Base-by-base conservation (phyloP, 2,113 vertebrate species). In the Sialia sialis region DNA sequence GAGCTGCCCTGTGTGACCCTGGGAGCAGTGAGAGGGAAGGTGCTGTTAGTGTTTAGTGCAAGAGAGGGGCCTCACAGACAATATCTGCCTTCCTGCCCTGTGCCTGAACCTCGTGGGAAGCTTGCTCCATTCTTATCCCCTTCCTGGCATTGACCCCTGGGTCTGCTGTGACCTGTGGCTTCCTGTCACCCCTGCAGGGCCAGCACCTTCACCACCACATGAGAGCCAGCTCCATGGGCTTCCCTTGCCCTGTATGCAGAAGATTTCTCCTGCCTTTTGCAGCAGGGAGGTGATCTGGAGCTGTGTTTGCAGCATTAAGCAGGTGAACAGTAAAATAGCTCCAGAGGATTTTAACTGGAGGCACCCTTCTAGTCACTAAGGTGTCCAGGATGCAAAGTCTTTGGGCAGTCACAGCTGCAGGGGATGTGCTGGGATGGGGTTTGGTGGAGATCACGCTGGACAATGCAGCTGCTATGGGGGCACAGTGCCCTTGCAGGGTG, bases 91-190 rank as follows among this genome's bases (percentile, higher is more conserved):
- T 91, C 89, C 75, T 92, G 80, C 64, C 74, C 64, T 29, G 0
- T 1, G 48, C 51, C 86, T 64, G 56, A 90, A 18, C 82, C 72
- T 48, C 3, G 0, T 7, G 52, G 80, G 77, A 91, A 91, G 58
- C 80, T 56, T 52, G 36, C 56, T 89, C 43, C 86, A 34, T 96
- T 84, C 86, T 63, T 75, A n/a, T 63, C 60, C 72, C 64, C n/a
- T 93, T 95, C 73, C 94, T 92, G 94, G 72, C 84, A 46, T 36
- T 84, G 90, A 77, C 51, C 81, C 5, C 0, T 0, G 8, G 54
- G n/a, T 43, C 70, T 0, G 3, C 75, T 62, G n/a, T 81, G 72
- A 74, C 76, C 79, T 3, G 2, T 12, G 52, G 52, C 70, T 90
- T 86, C 73, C 89, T 58, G 30, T 49, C 8, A 7, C 32, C 72